Percentiles rank a stretch among this genome's conserved stretches.
These are phyloP conservation scores for Tapera naevia DNA, from an alignment of 2,797 vertebrate species.

Conservation along the genomic window DNA sequence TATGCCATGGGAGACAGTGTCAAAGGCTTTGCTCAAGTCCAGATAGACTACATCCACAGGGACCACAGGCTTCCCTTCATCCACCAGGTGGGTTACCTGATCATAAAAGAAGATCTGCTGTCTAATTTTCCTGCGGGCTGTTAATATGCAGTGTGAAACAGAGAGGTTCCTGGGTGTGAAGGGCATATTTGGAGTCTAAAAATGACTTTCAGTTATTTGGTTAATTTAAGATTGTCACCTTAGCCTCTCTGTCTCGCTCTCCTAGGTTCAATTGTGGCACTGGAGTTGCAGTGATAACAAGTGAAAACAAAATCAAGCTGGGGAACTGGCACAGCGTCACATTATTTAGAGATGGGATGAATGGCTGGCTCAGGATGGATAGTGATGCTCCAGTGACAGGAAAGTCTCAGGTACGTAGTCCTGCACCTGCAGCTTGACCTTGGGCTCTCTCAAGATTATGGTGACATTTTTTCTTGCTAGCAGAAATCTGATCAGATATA, in stretches of 20 bases:
- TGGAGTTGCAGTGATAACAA: conserved; percentile 84
- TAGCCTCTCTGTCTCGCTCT: background rate
- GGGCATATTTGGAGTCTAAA: background rate
- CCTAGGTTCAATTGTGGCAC: conserved; percentile 95
- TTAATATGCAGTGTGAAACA: background rate
- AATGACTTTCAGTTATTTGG: background rate
- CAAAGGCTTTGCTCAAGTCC: too few species aligned
- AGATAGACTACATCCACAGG: too few species aligned
- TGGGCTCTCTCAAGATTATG: background rate
- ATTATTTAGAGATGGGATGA: conserved; percentile 86
- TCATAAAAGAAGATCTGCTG: too few species aligned
- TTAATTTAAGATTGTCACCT: background rate
- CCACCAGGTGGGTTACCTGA: too few species aligned
- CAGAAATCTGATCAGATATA: background rate
- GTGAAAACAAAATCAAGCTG: conserved; percentile 83
- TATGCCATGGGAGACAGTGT: too few species aligned
- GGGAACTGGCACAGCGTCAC: conserved; percentile 88
- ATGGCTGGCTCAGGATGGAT: conserved; percentile 88
- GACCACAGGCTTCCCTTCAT: too few species aligned
- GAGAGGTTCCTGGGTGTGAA: background rate
- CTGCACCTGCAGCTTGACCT: fast-evolving
- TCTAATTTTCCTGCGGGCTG: background rate
- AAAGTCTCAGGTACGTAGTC: conserved; percentile 85
- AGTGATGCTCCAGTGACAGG: conserved; percentile 83
- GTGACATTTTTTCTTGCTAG: background rate